Evolutionary conservation across 2,888 invertebrate species (phyloP).

Genomic region (Podotricha telesiphe): DNA sequence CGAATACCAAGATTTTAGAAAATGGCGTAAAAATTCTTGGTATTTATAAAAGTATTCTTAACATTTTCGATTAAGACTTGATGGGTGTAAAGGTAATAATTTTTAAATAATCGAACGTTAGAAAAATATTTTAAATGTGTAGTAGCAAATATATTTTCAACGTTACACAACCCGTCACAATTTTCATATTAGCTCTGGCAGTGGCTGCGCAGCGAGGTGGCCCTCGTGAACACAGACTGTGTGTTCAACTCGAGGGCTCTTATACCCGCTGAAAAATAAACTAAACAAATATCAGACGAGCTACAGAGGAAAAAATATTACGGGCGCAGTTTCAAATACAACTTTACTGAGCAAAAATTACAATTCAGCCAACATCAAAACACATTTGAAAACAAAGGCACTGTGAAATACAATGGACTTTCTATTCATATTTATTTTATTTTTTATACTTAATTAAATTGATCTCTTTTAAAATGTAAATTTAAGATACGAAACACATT

Average conservation of each 20-base stretch:
- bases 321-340: conserved; percentile 60
- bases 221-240: conserved; percentile 68
- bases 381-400: conserved; percentile 32
- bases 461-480: background rate
- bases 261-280: conserved; percentile 71
- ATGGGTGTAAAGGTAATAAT: too few species aligned
- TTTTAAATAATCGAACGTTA: conserved; percentile 34
- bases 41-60: conserved; percentile 32
- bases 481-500: too few species aligned
- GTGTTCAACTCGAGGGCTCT: conserved; percentile 71
- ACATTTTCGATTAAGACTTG: conserved; percentile 30
- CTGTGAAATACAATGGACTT: conserved; percentile 20
- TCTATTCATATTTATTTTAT: conserved; percentile 17
- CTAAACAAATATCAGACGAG: conserved; percentile 71
- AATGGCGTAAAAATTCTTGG: conserved; percentile 44
- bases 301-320: conserved; percentile 64
- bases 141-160: conserved; percentile 56
- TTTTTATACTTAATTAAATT: conserved; percentile 17
- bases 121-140: conserved; percentile 39
- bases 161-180: conserved; percentile 58
- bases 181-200: conserved; percentile 68
- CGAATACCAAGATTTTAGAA: conserved; percentile 51
- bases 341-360: conserved; percentile 51
- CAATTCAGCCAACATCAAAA: conserved; percentile 32
- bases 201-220: conserved; percentile 54